A percentile compares a stretch with the other conserved stretches of the same genome.
phyloP scores from a whole-genome alignment of 2,113 vertebrate genomes.

The Phalacrocorax aristotelis region DNA sequence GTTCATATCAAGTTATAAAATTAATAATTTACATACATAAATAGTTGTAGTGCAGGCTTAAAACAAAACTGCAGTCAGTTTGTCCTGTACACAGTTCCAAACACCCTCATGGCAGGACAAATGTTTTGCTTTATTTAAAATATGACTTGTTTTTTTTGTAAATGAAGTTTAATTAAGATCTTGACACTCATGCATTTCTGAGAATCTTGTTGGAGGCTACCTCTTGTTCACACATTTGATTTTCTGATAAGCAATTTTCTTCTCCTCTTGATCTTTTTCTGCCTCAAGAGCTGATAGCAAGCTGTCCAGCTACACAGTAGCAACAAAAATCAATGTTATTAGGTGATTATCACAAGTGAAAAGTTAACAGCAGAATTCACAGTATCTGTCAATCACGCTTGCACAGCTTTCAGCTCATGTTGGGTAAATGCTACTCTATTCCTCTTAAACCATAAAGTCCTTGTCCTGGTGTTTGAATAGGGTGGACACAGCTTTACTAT shows the following conservation, averaged over 20 bases:
- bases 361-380: not conserved
- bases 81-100: not conserved
- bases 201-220: not conserved
- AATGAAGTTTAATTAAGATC: not conserved
- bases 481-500: not conserved
- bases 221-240: not conserved
- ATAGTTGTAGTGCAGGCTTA: not conserved
- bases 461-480: not conserved
- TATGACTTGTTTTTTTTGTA: not conserved
- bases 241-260: not conserved
- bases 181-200: not conserved
- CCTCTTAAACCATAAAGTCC: not conserved
- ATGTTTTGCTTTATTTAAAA: not conserved
- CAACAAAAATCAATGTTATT: conserved; percentile 8
- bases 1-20: not conserved
- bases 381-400: not conserved
- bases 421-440: not conserved
- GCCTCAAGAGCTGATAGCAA: not conserved
- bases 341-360: not conserved
- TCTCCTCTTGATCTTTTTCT: not conserved
- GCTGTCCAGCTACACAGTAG: not conserved
- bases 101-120: not conserved
- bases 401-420: not conserved
- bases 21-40: not conserved
- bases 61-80: not conserved